A percentile compares a stretch with the other conserved stretches of the same genome.
Evolutionary conservation across 1,140 invertebrate species (phyloP).

Genomic region (Brachionus sp.): DNA sequence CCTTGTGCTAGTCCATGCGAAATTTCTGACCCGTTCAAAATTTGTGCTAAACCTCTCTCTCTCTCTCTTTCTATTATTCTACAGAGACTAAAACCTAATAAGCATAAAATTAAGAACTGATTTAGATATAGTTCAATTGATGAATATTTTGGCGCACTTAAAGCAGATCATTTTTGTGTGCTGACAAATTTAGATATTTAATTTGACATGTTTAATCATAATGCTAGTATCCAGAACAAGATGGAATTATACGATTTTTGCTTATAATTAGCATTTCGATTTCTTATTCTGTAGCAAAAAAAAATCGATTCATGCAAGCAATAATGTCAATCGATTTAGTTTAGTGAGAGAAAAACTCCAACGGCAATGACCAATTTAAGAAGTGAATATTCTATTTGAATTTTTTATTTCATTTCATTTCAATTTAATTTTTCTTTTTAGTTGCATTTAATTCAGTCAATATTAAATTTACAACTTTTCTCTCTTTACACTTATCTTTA

Average conservation of each 20-base stretch:
- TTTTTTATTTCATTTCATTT: background rate
- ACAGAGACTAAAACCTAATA: background rate
- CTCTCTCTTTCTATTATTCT: no score
- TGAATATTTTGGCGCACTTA: background rate
- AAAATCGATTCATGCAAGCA: background rate
- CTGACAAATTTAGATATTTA: conserved; percentile 3
- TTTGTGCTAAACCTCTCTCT: background rate
- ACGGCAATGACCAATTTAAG: background rate
- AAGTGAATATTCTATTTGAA: background rate
- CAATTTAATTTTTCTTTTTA: background rate
- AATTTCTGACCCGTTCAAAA: background rate
- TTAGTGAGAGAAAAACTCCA: background rate
- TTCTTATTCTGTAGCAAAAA: background rate
- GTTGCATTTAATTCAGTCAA: background rate
- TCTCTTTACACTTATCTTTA: background rate
- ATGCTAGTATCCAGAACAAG: conserved; percentile 5
- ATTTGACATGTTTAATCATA: conserved; percentile 10
- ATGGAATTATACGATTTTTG: background rate
- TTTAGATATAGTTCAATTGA: background rate
- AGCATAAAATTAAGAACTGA: background rate
- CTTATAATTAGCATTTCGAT: background rate
- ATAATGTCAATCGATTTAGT: conserved; percentile 3
- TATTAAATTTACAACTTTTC: background rate
- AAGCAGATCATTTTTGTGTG: background rate
- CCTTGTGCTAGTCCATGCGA: background rate